Base-by-base conservation (phyloP, 35 echinoderm and acorn worm genomes). In the Heliocidaris tuberculata region DNA sequence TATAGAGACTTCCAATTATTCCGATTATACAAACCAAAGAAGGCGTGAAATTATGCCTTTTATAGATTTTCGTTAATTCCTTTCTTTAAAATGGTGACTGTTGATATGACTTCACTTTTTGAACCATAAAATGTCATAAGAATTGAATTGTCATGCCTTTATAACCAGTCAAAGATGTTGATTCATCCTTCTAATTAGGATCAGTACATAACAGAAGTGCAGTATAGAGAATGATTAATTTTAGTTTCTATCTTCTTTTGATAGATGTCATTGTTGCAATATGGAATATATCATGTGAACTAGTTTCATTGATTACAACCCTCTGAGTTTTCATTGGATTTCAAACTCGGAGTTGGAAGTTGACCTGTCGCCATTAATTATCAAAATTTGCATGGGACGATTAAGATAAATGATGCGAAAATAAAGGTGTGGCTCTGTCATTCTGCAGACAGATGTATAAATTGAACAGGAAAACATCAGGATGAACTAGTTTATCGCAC, bases 101-200 rank as follows among this genome's bases (percentile, higher is more conserved):
- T 78, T 19, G 27, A 78, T n/a, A n/a, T 78, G 65, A 27, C 65
- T n/a, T 56, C 19, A 5, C 19, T n/a, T 19, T 21, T 78, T 7
- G 21, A 78, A 27, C 65, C 19, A 56, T 56, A 56, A 56, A 56
- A 10, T 56, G 52, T 56, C 52, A 78, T 19, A 78, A 78, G 27
- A 78, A 27, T 78, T 78, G 65, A 78, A 78, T 19, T 78, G 65
- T 78, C 65, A 78, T 78, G 65, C 65, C 65, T 78, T 78, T n/a
- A 78, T 78, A 21, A 78, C 27, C 65, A n/a, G 65, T 17, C 21
- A 78, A 78, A n/a, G 65, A 7, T 78, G 65, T 78, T 3, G 2
- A 6, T 78, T 78, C 27, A 19, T 78, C 65, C 17, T 3, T n/a
- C 65, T 78, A 78, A 78, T 78, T 78, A 78, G 8, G 65, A 78